A percentile compares a stretch with the other conserved stretches of the same genome.
These are phyloP conservation scores for Eolophus roseicapilla DNA, from an alignment of 2,113 vertebrate genomes.

Conservation along the genomic window DNA sequence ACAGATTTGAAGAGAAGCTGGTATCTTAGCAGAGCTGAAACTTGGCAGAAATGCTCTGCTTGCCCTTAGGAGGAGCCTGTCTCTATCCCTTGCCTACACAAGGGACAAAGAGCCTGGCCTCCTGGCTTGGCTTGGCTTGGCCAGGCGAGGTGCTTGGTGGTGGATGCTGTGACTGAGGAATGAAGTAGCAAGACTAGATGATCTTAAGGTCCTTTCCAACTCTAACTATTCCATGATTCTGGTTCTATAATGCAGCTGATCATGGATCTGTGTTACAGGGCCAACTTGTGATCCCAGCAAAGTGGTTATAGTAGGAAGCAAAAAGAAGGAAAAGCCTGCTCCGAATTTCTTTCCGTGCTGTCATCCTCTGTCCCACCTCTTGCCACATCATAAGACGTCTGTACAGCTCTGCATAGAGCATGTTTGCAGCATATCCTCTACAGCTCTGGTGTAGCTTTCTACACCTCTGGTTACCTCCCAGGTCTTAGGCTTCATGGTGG, in stretches of 20 bases:
- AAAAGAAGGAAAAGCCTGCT: background rate
- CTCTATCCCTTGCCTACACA: background rate
- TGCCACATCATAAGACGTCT: background rate
- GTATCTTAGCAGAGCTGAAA: background rate
- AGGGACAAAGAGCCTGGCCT: background rate
- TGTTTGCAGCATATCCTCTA: background rate
- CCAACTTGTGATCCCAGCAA: background rate
- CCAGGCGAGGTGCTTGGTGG: background rate
- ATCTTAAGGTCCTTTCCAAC: background rate
- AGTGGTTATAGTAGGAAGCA: background rate
- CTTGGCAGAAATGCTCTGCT: background rate
- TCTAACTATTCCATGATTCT: background rate
- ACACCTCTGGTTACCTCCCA: background rate
- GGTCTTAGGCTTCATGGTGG: background rate
- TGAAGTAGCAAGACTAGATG: background rate
- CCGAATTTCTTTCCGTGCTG: background rate
- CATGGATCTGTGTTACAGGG: background rate
- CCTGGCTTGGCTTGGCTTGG: background rate
- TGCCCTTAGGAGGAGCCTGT: background rate
- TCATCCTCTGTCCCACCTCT: background rate
- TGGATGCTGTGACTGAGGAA: background rate
- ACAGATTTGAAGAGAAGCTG: background rate
- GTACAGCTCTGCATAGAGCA: fast-evolving
- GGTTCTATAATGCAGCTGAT: background rate
- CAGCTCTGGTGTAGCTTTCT: background rate